These are phyloP conservation scores for Tor tambroides DNA, from an alignment of 2,113 vertebrate species.

Conservation along the genomic window DNA sequence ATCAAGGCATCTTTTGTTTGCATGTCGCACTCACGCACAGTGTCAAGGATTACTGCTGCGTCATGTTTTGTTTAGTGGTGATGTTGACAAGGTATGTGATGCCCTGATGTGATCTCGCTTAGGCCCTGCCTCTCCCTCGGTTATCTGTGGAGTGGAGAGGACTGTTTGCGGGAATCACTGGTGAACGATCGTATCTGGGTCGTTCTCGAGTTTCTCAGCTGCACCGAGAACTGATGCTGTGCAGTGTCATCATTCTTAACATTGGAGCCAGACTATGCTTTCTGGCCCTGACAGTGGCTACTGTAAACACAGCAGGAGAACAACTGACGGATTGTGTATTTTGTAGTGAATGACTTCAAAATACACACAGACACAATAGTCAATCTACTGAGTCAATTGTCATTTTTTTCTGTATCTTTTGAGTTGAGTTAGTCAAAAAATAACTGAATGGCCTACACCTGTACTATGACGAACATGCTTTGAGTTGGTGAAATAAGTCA, in stretches of 20 bases:
- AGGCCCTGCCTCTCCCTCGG: constrained; percentile 9
- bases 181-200: constrained; percentile 69
- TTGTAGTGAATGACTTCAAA: background rate
- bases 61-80: constrained; percentile 46
- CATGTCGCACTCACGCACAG: background rate
- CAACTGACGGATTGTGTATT: constrained; percentile 5
- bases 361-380: constrained; percentile 4
- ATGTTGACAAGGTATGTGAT: constrained; percentile 26
- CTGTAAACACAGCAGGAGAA: constrained; percentile 22
- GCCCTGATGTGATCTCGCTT: constrained; percentile 52
- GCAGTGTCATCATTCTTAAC: constrained; percentile 74
- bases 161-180: constrained; percentile 78
- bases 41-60: constrained; percentile 39
- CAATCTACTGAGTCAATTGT: background rate
- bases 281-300: constrained; percentile 53
- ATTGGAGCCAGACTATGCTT: constrained; percentile 63
- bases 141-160: constrained; percentile 59
- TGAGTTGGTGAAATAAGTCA: background rate
- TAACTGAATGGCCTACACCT: too few species aligned
- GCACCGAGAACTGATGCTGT: constrained; percentile 61
- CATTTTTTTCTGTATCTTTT: background rate
- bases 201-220: constrained; percentile 76
- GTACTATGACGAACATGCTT: background rate
- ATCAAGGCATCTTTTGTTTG: constrained; percentile 24
- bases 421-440: background rate